A percentile compares a stretch with the other conserved stretches of the same genome.
These are phyloP conservation scores for Mustela lutreola DNA, from an alignment of 2,113 vertebrate species.

Conservation along the genomic window DNA sequence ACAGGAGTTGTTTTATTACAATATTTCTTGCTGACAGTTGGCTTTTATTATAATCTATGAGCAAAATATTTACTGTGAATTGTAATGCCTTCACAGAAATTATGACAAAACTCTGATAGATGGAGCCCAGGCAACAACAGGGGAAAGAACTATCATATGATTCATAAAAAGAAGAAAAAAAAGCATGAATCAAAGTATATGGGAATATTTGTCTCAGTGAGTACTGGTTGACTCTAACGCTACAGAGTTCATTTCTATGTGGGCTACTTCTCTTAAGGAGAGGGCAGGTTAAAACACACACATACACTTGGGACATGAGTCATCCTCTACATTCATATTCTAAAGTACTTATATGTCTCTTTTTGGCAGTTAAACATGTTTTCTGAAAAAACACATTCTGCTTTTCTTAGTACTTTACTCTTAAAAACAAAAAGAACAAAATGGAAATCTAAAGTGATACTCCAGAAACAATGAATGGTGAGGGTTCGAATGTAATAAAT, in stretches of 20 bases:
- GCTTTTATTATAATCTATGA: slow-evolving; percentile 58
- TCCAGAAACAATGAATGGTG: slow-evolving; percentile 27
- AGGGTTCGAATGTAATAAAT: not conserved
- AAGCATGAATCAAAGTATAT: not conserved
- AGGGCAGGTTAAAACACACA: not conserved
- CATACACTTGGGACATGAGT: not conserved
- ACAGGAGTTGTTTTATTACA: not conserved
- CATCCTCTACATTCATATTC: not conserved
- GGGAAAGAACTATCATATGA: not conserved
- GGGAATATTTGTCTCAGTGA: not conserved
- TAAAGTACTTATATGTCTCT: not conserved
- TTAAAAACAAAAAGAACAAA: slow-evolving; percentile 52
- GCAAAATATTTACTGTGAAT: slow-evolving; percentile 34
- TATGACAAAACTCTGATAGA: slow-evolving; percentile 25
- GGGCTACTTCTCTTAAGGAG: not conserved
- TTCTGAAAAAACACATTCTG: not conserved
- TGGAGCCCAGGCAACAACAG: not conserved
- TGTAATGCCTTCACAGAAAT: slow-evolving; percentile 43
- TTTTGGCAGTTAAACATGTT: not conserved
- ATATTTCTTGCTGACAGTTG: slow-evolving; percentile 29
- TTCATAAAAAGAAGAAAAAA: slow-evolving; percentile 43
- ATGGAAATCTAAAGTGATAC: slow-evolving; percentile 6
- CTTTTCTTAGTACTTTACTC: slow-evolving; percentile 58
- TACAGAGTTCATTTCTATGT: not conserved
- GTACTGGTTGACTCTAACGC: not conserved